A percentile compares a stretch with the other conserved stretches of the same genome.
These are phyloP conservation scores for Platypus cylindrus DNA, from an alignment of 2,888 invertebrate species.

Conservation along the genomic window DNA sequence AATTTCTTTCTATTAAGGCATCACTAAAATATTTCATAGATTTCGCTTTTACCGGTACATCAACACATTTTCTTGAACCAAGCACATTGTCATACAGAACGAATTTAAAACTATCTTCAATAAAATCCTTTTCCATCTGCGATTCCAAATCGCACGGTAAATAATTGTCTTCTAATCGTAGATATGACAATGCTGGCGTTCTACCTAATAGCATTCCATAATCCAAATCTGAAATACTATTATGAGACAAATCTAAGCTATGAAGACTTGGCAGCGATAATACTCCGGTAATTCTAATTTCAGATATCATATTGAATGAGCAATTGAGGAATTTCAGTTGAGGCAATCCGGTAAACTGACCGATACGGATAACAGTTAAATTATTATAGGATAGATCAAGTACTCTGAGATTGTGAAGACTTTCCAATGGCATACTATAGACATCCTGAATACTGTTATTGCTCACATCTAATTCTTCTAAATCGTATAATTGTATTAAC, in stretches of 20 bases:
- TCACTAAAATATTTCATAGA: slow-evolving; percentile 8
- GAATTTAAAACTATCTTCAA: slow-evolving; percentile 27
- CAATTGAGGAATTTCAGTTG: slow-evolving; percentile 27
- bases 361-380: slow-evolving; percentile 25
- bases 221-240: slow-evolving; percentile 28
- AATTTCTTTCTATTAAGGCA: slow-evolving; percentile 3
- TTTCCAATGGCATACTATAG: slow-evolving; percentile 21
- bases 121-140: slow-evolving; percentile 28
- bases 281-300: slow-evolving; percentile 26
- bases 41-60: slow-evolving; percentile 13
- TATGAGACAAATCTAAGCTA: slow-evolving; percentile 29
- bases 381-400: slow-evolving; percentile 27
- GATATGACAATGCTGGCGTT: slow-evolving; percentile 26
- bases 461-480: slow-evolving; percentile 28
- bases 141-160: slow-evolving; percentile 28
- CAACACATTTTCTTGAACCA: slow-evolving; percentile 20
- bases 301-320: slow-evolving; percentile 25
- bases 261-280: slow-evolving; percentile 28
- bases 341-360: slow-evolving; percentile 28
- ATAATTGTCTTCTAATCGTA: slow-evolving; percentile 26
- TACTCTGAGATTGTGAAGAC: slow-evolving; percentile 22
- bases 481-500: slow-evolving; percentile 15
- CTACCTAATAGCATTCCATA: slow-evolving; percentile 26
- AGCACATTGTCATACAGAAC: slow-evolving; percentile 19
- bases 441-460: slow-evolving; percentile 24